These are phyloP conservation scores for Pluvialis apricaria DNA, from an alignment of 2,113 vertebrate genomes.

Conservation along the genomic window DNA sequence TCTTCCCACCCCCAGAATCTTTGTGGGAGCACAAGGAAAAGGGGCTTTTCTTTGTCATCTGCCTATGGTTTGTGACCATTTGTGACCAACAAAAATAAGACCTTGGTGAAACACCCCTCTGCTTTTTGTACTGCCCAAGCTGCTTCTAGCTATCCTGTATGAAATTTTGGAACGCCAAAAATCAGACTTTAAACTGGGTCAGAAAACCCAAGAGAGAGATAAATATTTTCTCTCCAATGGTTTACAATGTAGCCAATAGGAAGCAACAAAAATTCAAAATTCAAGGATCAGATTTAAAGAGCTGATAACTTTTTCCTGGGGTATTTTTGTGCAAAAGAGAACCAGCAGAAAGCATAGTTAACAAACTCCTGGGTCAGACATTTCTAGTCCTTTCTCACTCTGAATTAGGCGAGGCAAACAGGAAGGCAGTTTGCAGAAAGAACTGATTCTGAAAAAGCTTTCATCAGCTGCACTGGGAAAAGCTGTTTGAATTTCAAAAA, in stretches of 20 bases:
- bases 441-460: conserved; percentile 34
- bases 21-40: background rate
- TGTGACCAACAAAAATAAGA: background rate
- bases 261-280: background rate
- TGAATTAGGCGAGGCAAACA: conserved; percentile 23
- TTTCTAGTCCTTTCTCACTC: background rate
- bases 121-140: background rate
- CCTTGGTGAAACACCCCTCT: background rate
- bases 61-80: background rate
- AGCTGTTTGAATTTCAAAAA: conserved; percentile 42
- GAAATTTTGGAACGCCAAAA: background rate
- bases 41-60: background rate
- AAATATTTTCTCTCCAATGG: background rate
- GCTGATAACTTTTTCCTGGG: background rate
- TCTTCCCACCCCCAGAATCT: background rate
- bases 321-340: background rate
- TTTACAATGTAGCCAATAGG: background rate
- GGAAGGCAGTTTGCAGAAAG: conserved; percentile 19
- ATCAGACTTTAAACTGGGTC: background rate
- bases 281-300: background rate
- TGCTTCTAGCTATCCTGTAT: background rate
- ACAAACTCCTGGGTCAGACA: conserved; percentile 14
- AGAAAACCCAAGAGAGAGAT: background rate
- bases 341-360: background rate
- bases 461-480: conserved; percentile 29